Evolutionary conservation across 2,888 invertebrate species (phyloP).

Genomic region (Watsonalla cultraria): DNA sequence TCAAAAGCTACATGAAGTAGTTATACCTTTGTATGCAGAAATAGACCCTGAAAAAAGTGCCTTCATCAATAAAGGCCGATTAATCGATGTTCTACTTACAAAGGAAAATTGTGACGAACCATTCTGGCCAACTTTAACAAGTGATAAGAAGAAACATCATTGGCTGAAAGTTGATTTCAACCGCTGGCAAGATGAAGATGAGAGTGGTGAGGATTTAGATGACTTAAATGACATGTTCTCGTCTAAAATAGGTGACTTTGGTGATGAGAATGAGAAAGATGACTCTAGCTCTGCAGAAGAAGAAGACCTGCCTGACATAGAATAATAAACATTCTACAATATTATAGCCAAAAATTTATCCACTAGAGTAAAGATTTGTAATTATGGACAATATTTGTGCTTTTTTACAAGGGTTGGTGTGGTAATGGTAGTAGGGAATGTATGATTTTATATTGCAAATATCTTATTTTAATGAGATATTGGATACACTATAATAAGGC

Average conservation of each 20-base stretch:
- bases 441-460: no score
- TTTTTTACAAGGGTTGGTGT: slow-evolving; percentile 38
- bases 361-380: slow-evolving; percentile 26
- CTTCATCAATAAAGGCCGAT: slow-evolving; percentile 83
- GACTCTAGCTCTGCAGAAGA: slow-evolving; percentile 87
- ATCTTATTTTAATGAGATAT: no score
- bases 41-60: slow-evolving; percentile 89
- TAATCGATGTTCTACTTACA: slow-evolving; percentile 83
- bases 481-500: no score
- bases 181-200: slow-evolving; percentile 98
- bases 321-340: slow-evolving; percentile 50
- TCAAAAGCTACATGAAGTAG: slow-evolving; percentile 90
- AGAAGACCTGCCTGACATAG: slow-evolving; percentile 83
- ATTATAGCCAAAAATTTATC: slow-evolving; percentile 32
- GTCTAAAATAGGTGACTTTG: slow-evolving; percentile 48
- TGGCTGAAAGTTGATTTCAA: slow-evolving; percentile 98
- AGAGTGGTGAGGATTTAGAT: slow-evolving; percentile 91
- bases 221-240: slow-evolving; percentile 75
- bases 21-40: slow-evolving; percentile 89
- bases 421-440: slow-evolving; percentile 10
- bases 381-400: slow-evolving; percentile 39
- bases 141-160: slow-evolving; percentile 92
- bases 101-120: slow-evolving; percentile 83
- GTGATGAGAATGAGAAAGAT: slow-evolving; percentile 66
- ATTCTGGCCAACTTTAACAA: slow-evolving; percentile 92